Evolutionary conservation across 2,113 vertebrate species (phyloP), one percentile per base, ranked within the genome.

Genomic region (Lampris incognitus): DNA sequence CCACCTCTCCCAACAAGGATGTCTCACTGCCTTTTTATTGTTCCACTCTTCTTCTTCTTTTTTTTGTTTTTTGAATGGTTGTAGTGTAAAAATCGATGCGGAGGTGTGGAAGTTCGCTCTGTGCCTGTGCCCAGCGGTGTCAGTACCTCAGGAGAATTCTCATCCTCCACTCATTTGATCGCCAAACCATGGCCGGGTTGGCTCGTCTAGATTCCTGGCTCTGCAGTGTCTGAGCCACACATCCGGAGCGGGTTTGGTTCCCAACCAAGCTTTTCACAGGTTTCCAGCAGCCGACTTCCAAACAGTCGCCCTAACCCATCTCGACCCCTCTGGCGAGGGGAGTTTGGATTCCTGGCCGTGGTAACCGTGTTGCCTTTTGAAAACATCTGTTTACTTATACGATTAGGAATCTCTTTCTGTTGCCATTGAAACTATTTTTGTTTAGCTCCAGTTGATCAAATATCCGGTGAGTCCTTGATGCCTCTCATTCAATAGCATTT

Each of bases 91-190:
- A 87, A 89, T 86, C 81, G 51, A 90, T 78, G 57, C 74, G 73
- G 63, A 61, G 59, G 69, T 74, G 69, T 37, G 49, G 65, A 50
- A 44, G 50, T 5, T 13, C 3, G 44, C 42, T 66, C 48, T 60
- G 76, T 71, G 71, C 68, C 50, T 69, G 74, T 74, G 64, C 78
- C 72, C 74, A 57, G 66, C 67, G 65, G 54, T 72, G 73, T 74
- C 78, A 54, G 79, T 70, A 64, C 78, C 88, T 74, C 70, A 42
- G 78, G 80, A 82, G 78, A 73, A 61, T 78, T 70, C 24, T 50
- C 65, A 8, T 85, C 69, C 78, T 61, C 87, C 49, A 74, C 78
- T 82, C 76, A 83, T 90, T 87, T 91, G 83, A 92, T 88, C 84
- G 81, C 69, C 42, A 65, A 76, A 83, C 46, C 74, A 4, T 69